phyloP scores from a whole-genome alignment of 2,888 invertebrate genomes.

The Drosophila greeni region DNA sequence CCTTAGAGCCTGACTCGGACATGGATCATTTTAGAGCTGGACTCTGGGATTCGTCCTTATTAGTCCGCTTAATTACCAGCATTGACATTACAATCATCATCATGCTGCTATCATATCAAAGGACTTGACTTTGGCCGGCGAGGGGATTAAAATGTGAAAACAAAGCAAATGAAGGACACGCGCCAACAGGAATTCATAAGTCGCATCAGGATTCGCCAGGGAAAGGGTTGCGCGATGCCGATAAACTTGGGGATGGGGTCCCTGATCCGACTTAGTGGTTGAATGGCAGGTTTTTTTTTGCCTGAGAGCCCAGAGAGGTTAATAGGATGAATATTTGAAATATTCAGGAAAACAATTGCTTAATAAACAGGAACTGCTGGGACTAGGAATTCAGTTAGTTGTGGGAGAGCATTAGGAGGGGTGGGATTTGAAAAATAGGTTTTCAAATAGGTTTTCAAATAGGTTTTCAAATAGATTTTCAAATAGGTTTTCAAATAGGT shows the following conservation, averaged over 20 bases:
- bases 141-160: conserved; percentile 41
- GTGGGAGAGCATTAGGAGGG: too few species aligned
- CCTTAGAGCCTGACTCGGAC: conserved; percentile 15
- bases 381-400: not conserved
- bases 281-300: not conserved
- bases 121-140: conserved; percentile 44
- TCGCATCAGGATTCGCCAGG: conserved; percentile 27
- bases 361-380: conserved; percentile 3
- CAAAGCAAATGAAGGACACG: conserved; percentile 70
- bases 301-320: conserved; percentile 10
- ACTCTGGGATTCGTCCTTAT: not conserved
- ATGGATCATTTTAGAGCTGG: conserved; percentile 6
- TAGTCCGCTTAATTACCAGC: conserved; percentile 18
- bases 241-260: conserved; percentile 15
- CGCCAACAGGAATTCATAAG: conserved; percentile 60
- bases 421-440: too few species aligned
- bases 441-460: too few species aligned
- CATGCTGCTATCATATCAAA: conserved; percentile 60
- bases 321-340: conserved; percentile 29
- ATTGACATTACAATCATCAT: conserved; percentile 31
- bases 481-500: too few species aligned
- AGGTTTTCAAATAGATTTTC: too few species aligned
- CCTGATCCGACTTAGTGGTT: conserved; percentile 39
- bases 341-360: conserved; percentile 2
- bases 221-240: conserved; percentile 7